phyloP scores from a whole-genome alignment of 1,140 invertebrate species.

The Drosophila kohkoa region DNA sequence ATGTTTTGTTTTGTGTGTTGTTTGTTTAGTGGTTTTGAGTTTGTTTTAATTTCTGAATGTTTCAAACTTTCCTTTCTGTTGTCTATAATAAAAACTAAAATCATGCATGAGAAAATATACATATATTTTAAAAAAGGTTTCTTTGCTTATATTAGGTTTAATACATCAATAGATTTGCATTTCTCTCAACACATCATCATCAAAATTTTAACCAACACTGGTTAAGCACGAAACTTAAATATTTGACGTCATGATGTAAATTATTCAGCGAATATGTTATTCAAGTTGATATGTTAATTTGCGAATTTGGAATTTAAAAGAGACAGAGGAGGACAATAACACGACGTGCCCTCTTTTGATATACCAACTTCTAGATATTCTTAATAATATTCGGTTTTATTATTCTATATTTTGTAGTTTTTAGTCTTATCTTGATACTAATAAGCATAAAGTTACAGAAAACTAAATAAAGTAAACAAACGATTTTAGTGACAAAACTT shows the following conservation, averaged over 20 bases:
- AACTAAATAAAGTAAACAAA: background rate
- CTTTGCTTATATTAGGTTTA: too few relatives aligned
- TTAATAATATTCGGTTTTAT: background rate
- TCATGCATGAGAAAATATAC: background rate
- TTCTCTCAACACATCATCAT: background rate
- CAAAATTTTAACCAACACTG: too few relatives aligned
- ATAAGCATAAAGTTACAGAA: background rate
- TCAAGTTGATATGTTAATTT: constrained; percentile 1
- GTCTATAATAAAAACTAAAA: background rate
- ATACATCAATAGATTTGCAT: background rate
- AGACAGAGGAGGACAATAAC: background rate
- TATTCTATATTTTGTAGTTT: background rate
- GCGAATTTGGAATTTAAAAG: background rate
- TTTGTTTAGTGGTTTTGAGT: background rate
- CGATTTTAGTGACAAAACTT: constrained; percentile 1
- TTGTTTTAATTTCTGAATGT: background rate
- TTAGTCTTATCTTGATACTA: background rate
- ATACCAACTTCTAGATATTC: background rate
- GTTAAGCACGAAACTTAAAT: too few relatives aligned
- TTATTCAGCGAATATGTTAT: background rate
- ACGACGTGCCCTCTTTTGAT: constrained; percentile 1
- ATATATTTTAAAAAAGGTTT: too few relatives aligned
- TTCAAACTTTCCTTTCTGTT: background rate
- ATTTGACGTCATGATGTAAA: constrained; percentile 1
- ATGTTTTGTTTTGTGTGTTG: background rate